phyloP scores from a whole-genome alignment of 2,888 invertebrate species.

The Hylaea fasciaria region DNA sequence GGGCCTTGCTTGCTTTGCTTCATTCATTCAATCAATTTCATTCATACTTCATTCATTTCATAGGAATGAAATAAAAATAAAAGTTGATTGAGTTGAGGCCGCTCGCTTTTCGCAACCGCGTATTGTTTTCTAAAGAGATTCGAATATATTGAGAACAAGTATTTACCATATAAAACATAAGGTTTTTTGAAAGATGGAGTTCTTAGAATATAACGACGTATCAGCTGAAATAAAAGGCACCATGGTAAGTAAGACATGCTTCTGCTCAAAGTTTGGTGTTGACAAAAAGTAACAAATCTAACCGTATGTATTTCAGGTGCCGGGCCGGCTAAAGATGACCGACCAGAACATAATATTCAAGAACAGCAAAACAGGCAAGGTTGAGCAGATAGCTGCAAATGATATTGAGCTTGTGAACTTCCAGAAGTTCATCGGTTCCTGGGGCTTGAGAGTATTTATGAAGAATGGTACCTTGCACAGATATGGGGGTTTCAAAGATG shows the following conservation, averaged over 20 bases:
- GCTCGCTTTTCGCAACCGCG: background rate
- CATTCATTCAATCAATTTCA: no score
- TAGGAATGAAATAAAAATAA: no score
- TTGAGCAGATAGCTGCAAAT: constrained; percentile 92
- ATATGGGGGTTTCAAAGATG: constrained; percentile 97
- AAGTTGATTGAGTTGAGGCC: background rate
- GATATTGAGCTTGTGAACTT: constrained; percentile 97
- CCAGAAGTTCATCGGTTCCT: constrained; percentile 95
- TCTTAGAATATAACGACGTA: constrained; percentile 94
- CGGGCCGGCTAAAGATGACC: constrained; percentile 96
- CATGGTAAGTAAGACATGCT: constrained; percentile 87
- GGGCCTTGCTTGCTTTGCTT: no score
- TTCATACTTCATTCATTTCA: no score
- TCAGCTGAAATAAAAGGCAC: constrained; percentile 93
- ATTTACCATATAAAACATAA: no score
- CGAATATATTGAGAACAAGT: no score
- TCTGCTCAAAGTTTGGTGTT: background rate
- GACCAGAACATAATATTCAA: constrained; percentile 96
- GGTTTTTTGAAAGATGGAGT: constrained; percentile 86
- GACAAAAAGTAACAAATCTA: background rate
- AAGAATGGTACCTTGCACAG: constrained; percentile 96
- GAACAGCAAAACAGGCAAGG: constrained; percentile 98
- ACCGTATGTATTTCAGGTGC: constrained; percentile 86
- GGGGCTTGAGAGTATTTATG: constrained; percentile 95
- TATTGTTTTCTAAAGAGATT: no score